Percentiles rank a stretch among this genome's conserved stretches.
phyloP scores from a whole-genome alignment of 2,888 invertebrate species.

The Limnephilus auricula region DNA sequence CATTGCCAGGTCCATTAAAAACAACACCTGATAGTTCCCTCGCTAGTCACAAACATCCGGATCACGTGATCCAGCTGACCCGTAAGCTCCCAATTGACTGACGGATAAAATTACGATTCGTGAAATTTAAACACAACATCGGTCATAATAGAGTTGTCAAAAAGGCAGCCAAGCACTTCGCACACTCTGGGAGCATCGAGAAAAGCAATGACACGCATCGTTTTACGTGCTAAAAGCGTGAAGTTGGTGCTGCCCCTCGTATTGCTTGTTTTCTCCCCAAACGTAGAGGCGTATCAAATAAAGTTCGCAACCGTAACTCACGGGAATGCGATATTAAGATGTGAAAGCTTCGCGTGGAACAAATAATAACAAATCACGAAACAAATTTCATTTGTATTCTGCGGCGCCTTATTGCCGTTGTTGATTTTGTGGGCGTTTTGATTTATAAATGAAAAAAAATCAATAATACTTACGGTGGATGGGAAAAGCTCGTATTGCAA shows the following conservation, averaged over 20 bases:
- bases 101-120: neutral
- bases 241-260: slow-evolving; percentile 32
- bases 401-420: slow-evolving; percentile 45
- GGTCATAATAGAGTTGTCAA: slow-evolving; percentile 44
- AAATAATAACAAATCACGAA: slow-evolving; percentile 58
- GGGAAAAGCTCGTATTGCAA: neutral
- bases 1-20: neutral
- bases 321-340: slow-evolving; percentile 55
- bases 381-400: slow-evolving; percentile 54
- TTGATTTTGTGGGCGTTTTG: slow-evolving; percentile 27
- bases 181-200: neutral
- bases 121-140: slow-evolving; percentile 4
- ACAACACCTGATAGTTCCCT: neutral
- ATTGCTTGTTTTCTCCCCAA: slow-evolving; percentile 27
- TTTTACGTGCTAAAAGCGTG: slow-evolving; percentile 47
- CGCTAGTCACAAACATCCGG: neutral
- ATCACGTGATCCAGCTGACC: neutral
- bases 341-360: slow-evolving; percentile 61
- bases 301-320: slow-evolving; percentile 43
- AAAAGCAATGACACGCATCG: slow-evolving; percentile 50
- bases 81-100: neutral
- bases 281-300: slow-evolving; percentile 45
- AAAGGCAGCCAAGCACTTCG: neutral
- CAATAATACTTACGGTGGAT: slow-evolving; percentile 18
- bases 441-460: slow-evolving; percentile 14